Evolutionary conservation across 2,888 invertebrate genomes (phyloP).

Genomic region (Gymnosoma rotundatum): DNA sequence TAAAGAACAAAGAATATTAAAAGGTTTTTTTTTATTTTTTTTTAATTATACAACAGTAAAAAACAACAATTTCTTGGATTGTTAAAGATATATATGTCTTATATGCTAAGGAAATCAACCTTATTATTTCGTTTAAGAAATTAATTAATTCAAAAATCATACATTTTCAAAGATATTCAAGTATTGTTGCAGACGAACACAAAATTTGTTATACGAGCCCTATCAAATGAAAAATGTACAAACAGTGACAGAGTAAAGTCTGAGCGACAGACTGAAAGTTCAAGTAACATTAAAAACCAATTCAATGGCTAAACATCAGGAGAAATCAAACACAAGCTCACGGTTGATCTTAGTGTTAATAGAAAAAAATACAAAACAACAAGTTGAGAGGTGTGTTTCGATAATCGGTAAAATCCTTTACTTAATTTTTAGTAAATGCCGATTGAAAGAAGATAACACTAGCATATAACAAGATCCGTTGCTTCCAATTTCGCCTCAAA

Average conservation of each 20-base stretch:
- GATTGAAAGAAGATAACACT: too few species aligned
- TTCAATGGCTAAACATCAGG: too few species aligned
- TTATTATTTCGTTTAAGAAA: constrained; percentile 18
- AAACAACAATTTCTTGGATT: constrained; percentile 1
- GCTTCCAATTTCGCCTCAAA: too few species aligned
- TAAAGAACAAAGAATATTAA: neutral
- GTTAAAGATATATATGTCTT: constrained; percentile 6
- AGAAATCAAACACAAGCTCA: too few species aligned
- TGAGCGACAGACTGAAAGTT: neutral
- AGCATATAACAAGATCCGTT: too few species aligned
- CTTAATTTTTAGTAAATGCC: too few species aligned
- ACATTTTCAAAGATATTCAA: neutral
- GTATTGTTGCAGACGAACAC: constrained; percentile 13
- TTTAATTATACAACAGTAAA: constrained; percentile 18
- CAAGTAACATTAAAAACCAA: too few species aligned
- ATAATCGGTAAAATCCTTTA: too few species aligned
- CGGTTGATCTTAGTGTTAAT: too few species aligned
- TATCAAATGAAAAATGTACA: constrained; percentile 17
- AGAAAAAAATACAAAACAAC: too few species aligned
- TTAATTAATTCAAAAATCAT: constrained; percentile 12
- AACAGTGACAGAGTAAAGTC: neutral
- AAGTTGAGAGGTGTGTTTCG: too few species aligned
- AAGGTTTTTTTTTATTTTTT: neutral
- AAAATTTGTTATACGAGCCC: constrained; percentile 1
- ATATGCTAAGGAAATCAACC: constrained; percentile 1